Evolutionary conservation across 2,797 vertebrate species (phyloP), one percentile per base, ranked within the genome.

Genomic region (Triplophysa bombifrons): DNA sequence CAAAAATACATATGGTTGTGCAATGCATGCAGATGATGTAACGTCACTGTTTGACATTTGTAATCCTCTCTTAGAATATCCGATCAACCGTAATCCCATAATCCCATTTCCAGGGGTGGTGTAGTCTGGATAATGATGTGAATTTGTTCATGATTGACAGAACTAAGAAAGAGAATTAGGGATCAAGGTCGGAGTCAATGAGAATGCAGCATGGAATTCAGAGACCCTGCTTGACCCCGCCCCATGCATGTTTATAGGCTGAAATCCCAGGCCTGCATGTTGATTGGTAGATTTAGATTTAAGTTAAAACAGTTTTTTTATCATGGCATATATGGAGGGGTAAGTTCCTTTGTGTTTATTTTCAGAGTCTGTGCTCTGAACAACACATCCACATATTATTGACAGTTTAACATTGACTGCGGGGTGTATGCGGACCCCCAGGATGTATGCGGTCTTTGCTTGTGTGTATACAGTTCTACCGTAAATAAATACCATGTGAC

Each of bases 1-100:
- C 44, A 46, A 13, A 48, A 48, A 13, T 13, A 48, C 13, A 48
- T 48, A 16, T 3, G 46, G 46, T 48, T 48, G 2, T 48, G 41
- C 25, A 44, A 11, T 48, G 41, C 25, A 44, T 64, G 11, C 20
- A 63, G 38, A 79, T 72, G 77, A 65, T 79, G 60, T 56, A 64
- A 79, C 53, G 14, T 55, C 53, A 73, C 70, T 22, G 19, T 60
- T 80, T 13, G 53, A 72, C 70, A 65, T 66, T 19, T 48, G 38
- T 67, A 80, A 67, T 58, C 51, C 70, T 58, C 38, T 80, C 10
- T 56, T 27, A 10, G 14, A 58, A 56, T 80, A 66, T 80, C 38
- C 9, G 13, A 73, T 73, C 78, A 80, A 79, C 19, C 38, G 44
- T 80, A 73, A 80, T 72, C 77, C 69, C 69, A 65, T 79, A 79